Conservation (phyloP, 2,888 invertebrate species). For the Dinocampus coccinellae region DNA sequence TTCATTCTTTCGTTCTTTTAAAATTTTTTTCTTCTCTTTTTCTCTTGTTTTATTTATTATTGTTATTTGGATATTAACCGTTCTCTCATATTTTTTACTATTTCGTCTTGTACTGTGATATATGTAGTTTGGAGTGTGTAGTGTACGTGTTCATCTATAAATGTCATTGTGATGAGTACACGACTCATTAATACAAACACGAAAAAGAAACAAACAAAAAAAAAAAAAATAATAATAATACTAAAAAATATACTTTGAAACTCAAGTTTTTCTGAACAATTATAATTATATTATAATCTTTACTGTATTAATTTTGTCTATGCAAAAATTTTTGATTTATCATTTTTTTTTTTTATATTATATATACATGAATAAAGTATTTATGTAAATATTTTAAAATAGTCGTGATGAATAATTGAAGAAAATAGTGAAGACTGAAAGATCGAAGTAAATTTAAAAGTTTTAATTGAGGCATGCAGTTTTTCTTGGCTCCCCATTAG, state of each 20-base stretch:
- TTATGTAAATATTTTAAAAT: too few relatives aligned
- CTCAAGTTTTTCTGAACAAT: too few relatives aligned
- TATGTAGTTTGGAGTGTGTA: constrained; percentile 4
- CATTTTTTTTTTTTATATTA: too few relatives aligned
- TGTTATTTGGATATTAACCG: background rate
- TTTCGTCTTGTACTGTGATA: background rate
- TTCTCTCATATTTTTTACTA: constrained; percentile 14
- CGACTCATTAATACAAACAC: constrained; percentile 35
- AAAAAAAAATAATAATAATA: too few relatives aligned
- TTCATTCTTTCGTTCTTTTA: background rate
- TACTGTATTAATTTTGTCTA: too few relatives aligned
- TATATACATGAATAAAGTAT: too few relatives aligned
- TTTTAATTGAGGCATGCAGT: constrained; percentile 2
- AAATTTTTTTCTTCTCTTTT: too few relatives aligned
- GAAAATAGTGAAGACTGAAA: background rate
- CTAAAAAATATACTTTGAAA: too few relatives aligned
- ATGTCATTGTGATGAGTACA: constrained; percentile 26
- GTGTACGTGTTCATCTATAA: constrained; percentile 26
- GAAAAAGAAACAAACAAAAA: constrained; percentile 21
- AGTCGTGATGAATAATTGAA: background rate
- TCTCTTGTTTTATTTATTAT: too few relatives aligned
- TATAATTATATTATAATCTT: too few relatives aligned
- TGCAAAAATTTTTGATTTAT: too few relatives aligned
- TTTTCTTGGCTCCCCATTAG: constrained; percentile 59
- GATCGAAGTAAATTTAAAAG: background rate